A percentile compares a stretch with the other conserved stretches of the same genome.
Conservation (phyloP, 35 echinoderm and acorn worm species). For the Ophioderma brevispina region DNA sequence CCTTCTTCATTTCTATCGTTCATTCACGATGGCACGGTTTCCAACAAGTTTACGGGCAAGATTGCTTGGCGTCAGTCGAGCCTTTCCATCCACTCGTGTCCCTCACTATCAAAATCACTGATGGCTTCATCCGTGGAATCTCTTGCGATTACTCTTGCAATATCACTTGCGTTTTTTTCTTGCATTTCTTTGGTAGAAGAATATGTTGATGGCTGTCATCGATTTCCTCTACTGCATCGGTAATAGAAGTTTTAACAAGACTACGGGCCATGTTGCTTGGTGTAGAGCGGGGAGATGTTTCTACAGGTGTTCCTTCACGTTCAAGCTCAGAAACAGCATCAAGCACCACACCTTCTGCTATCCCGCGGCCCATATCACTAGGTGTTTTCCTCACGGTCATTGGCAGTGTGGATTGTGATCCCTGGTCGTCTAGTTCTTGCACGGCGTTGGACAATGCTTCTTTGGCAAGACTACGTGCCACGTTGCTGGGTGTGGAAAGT, state of each 20-base stretch:
- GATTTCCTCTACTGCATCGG: background rate
- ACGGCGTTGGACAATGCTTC: background rate
- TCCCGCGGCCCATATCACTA: background rate
- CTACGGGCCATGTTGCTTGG: background rate
- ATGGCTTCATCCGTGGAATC: background rate
- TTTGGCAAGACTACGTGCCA: background rate
- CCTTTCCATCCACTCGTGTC: background rate
- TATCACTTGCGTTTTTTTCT: slow-evolving; percentile 1
- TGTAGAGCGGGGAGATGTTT: background rate
- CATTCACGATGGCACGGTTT: background rate
- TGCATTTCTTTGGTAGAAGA: background rate
- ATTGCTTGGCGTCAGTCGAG: background rate
- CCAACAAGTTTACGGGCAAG: background rate
- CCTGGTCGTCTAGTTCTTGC: background rate
- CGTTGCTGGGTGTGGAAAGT: background rate
- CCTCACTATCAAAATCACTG: background rate
- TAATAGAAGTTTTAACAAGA: background rate
- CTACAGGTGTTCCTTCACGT: background rate
- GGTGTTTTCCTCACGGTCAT: background rate
- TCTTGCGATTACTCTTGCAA: background rate
- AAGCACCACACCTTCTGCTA: background rate
- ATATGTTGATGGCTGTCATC: background rate
- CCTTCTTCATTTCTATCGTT: too few relatives aligned
- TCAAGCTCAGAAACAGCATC: background rate
- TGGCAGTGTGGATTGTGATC: too few relatives aligned